Evolutionary conservation across 2,113 vertebrate species (phyloP).

Genomic region (Prietella phreatophila): DNA sequence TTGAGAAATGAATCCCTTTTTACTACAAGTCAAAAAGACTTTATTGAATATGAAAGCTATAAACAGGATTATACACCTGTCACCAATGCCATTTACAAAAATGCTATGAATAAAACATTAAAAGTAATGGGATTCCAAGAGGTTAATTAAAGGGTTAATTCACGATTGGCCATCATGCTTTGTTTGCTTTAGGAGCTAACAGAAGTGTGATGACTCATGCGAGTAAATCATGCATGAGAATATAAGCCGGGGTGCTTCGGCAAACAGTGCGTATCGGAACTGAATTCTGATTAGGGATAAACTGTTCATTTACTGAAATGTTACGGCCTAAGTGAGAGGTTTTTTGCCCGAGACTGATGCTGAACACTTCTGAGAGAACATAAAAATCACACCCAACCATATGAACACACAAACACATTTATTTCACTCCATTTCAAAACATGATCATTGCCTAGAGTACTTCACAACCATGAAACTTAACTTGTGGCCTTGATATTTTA

Average conservation of each 20-base stretch:
- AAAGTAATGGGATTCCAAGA: conserved; percentile 2
- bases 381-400: neutral
- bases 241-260: neutral
- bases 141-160: conserved; percentile 31
- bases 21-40: neutral
- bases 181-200: conserved; percentile 11
- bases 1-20: neutral
- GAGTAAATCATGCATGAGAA: conserved; percentile 14
- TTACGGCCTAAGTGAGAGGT: neutral
- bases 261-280: conserved; percentile 11
- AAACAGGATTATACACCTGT: conserved; percentile 5
- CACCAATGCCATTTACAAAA: neutral
- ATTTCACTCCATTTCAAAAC: neutral
- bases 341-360: neutral
- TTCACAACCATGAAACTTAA: neutral
- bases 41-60: neutral
- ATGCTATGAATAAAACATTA: neutral
- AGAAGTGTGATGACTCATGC: conserved; percentile 10
- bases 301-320: neutral
- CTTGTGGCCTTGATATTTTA: neutral
- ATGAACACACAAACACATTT: neutral
- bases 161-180: neutral
- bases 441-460: neutral
- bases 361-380: neutral
- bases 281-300: conserved; percentile 1